These are phyloP conservation scores for Bombus superbus DNA, from an alignment of 1,140 invertebrate species.

Conservation along the genomic window DNA sequence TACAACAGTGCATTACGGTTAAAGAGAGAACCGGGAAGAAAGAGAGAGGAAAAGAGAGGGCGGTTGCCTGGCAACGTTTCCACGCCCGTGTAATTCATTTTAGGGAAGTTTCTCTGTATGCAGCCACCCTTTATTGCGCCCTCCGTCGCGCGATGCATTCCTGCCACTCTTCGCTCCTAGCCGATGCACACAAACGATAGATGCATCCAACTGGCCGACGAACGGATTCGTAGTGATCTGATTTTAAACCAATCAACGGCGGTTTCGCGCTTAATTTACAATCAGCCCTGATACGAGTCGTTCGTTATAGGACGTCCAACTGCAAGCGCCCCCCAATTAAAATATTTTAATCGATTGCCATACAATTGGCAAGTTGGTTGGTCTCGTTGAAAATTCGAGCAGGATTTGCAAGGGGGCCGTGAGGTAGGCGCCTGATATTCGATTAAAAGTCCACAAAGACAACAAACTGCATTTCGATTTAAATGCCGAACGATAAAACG, in stretches of 20 bases:
- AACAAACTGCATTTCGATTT: conserved; percentile 48
- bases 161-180: conserved; percentile 46
- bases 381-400: conserved; percentile 38
- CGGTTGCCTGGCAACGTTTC: conserved; percentile 69
- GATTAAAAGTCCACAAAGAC: conserved; percentile 47
- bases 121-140: conserved; percentile 41
- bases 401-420: conserved; percentile 28
- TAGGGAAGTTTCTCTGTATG: conserved; percentile 52
- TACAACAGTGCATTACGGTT: conserved; percentile 49
- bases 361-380: conserved; percentile 37
- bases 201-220: conserved; percentile 70
- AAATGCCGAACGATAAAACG: conserved; percentile 40
- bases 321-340: conserved; percentile 49
- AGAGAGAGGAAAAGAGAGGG: conserved; percentile 30
- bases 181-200: conserved; percentile 62
- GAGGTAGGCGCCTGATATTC: conserved; percentile 14
- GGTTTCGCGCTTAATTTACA: conserved; percentile 82
- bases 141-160: conserved; percentile 52
- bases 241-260: conserved; percentile 82
- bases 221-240: conserved; percentile 76
- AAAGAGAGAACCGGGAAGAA: conserved; percentile 30
- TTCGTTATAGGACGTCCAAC: conserved; percentile 59
- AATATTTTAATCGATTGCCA: conserved; percentile 70
- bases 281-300: conserved; percentile 75
- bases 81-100: conserved; percentile 72